Evolutionary conservation across 2,797 vertebrate species (phyloP), one percentile per base, ranked within the genome.

Genomic region (Dendrocincla tyrannina): DNA sequence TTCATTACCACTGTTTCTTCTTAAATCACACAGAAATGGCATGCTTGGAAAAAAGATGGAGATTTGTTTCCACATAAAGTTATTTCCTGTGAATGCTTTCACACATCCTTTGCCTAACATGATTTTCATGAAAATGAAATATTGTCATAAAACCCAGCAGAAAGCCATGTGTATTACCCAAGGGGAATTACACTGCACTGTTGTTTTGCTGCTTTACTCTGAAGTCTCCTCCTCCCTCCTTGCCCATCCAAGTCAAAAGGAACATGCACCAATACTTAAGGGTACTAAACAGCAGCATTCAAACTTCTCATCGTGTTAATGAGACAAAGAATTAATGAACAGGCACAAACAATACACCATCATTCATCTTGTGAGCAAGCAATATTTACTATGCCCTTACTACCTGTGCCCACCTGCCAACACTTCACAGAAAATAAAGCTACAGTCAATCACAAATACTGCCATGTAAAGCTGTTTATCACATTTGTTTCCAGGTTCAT

Each of bases 41-140:
- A 81, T 22, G 19, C 37, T 41, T 70, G 17, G 10, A 50, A 53
- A 63, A 33, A 42, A 79, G 87, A 92, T 4, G 30, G 47, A 82
- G 66, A 89, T 64, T 85, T 91, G 67, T 94, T 91, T 79, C 63
- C 67, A 72, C 70, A 87, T 73, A 59, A 91, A 93, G 52, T 68
- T 96, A 93, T 95, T 95, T 80, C 83, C 70, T 46, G 25, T 53
- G 70, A 93, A 87, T 60, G n/a, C 46, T 85, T 95, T 94, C 79
- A 67, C 58, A 74, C 3, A 2, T 70, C 59, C n/a, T 89, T 82
- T 87, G 49, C 58, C 56, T 83, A 94, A 94, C 30, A 50, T 44
- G 72, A 79, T 87, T 91, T 79, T 58, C 1, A 42, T n/a, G 27
- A 70, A 94, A 93, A 74, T 89, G 56, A 94, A 94, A 95, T 93